A percentile compares a stretch with the other conserved stretches of the same genome.
Conservation (phyloP, 2,888 invertebrate genomes). For the Epirrhoe alternata region DNA sequence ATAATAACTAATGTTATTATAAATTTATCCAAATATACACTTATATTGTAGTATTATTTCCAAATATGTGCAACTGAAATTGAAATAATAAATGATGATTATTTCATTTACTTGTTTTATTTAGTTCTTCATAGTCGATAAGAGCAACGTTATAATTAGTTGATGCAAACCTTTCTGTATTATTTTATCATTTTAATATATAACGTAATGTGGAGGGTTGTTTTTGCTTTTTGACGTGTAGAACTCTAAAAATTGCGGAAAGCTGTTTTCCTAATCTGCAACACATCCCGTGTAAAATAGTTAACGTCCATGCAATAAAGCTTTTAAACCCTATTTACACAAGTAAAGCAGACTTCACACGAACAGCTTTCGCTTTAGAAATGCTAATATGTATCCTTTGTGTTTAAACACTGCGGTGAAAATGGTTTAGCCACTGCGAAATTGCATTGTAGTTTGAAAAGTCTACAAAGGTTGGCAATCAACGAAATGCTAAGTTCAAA, state of each 20-base stretch:
- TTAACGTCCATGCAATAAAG: no score
- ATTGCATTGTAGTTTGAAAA: background rate
- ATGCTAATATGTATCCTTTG: background rate
- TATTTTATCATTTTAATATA: no score
- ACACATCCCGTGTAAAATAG: no score
- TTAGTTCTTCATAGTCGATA: background rate
- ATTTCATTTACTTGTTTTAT: constrained; percentile 32
- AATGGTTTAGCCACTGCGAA: background rate
- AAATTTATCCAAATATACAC: constrained; percentile 62
- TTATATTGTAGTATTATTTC: constrained; percentile 64
- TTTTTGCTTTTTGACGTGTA: no score
- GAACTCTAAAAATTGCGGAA: no score
- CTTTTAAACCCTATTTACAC: background rate
- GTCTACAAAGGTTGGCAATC: background rate
- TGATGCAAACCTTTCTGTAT: no score
- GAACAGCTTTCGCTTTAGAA: background rate
- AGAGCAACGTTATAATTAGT: no score
- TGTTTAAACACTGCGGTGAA: background rate
- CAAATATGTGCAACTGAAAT: constrained; percentile 66
- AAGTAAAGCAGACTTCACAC: background rate
- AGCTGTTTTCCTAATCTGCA: no score
- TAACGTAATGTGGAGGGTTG: no score
- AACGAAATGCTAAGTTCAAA: background rate
- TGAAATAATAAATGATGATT: constrained; percentile 67
- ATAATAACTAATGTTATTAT: constrained; percentile 36